Base-by-base conservation (phyloP, 2,888 invertebrate genomes). In the Agrilus cyanescens region DNA sequence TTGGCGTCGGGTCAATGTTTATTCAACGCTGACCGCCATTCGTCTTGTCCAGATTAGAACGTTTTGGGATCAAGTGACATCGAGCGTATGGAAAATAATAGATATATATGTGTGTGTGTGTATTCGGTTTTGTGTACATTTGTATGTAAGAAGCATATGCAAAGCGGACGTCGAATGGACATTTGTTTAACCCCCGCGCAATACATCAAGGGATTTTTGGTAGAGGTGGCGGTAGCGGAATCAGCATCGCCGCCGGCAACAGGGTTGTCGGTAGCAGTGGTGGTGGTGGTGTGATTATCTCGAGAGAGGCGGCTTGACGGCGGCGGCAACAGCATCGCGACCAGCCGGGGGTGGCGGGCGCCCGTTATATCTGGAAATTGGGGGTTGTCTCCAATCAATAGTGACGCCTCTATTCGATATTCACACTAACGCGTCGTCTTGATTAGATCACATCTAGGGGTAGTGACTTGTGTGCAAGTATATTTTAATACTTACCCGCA, bases 141-240 rank as follows among this genome's bases (percentile, higher is more conserved):
- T 60, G 58, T 58, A 60, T 57, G 57, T 60, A 62, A 62, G 25
- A 10, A 63, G 62, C 63, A 62, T 63, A 65, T 65, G 65, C 59
- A 62, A 59, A 62, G 57, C 61, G 63, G 60, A 62, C 61, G 53
- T 48, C 48, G 54, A 56, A 57, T 58, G 62, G 63, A 65, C 63
- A 59, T 60, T 62, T 59, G 60, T 61, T 59, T 61, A 63, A 64
- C 61, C 59, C n/a, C 25, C 60, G 57, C 47, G 61, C 60, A 53
- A 65, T 65, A 62, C 60, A 65, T 65, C 65, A 65, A 50, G 60
- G 65, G 65, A 64, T 65, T 65, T 63, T 56, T 58, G 50, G 52
- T 53, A 49, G 56, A 55, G 52, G 49, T 51, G 49, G 49, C 47
- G 50, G 46, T 45, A 39, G 38, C 20, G 30, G 41, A 41, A 10